Percentiles rank a stretch among this genome's conserved stretches.
phyloP scores from a whole-genome alignment of 2,888 invertebrate species.

The Siphonodentalium dalli region DNA sequence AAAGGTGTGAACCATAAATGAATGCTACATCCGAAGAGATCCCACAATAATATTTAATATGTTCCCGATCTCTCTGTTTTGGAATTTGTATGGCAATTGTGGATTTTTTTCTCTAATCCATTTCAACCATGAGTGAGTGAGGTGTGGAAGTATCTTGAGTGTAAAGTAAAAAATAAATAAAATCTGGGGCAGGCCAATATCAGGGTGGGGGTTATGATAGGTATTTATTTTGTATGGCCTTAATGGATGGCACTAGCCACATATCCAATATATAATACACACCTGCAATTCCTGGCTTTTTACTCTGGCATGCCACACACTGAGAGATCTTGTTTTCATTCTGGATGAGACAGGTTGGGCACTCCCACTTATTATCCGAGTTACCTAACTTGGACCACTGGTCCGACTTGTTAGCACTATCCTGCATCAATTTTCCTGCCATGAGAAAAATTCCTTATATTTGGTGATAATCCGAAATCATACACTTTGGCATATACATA shows the following conservation, averaged over 20 bases:
- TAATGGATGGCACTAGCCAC: not conserved
- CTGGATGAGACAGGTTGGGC: constrained; percentile 53
- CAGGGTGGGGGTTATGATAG: not conserved
- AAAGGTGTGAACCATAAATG: too few species aligned
- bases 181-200: too few species aligned
- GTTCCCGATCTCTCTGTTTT: too few species aligned
- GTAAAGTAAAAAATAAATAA: too few species aligned
- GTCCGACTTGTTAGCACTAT: not conserved
- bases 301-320: constrained; percentile 52
- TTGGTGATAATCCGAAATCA: too few species aligned
- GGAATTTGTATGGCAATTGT: too few species aligned
- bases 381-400: constrained; percentile 37
- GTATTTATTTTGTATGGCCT: constrained; percentile 1
- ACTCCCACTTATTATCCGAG: constrained; percentile 56
- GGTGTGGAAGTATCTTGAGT: too few species aligned
- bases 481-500: too few species aligned
- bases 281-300: constrained; percentile 57
- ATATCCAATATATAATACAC: constrained; percentile 2
- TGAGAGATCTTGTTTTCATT: constrained; percentile 41
- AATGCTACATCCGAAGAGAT: too few species aligned
- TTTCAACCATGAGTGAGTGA: too few species aligned
- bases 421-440: not conserved
- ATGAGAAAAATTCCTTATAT: not conserved
- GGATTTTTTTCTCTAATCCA: too few species aligned
- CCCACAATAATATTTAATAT: too few species aligned